phyloP scores from a whole-genome alignment of 2,113 vertebrate genomes.

The Erinaceus europaeus region DNA sequence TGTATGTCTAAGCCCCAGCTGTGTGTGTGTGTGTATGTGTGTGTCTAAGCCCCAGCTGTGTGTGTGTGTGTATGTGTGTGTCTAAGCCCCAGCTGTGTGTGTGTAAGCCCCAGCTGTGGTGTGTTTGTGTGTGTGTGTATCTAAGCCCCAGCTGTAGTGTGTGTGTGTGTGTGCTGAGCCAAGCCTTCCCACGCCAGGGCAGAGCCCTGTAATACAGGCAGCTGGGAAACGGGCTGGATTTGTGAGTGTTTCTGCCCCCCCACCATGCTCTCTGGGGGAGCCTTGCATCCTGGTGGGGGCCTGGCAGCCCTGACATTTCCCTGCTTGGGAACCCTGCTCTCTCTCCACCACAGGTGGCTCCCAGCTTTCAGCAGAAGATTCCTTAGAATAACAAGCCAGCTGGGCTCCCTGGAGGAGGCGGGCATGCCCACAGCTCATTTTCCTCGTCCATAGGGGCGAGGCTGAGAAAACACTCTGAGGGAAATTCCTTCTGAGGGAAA shows the following conservation, averaged over 20 bases:
- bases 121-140: no score
- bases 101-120: background rate
- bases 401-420: background rate
- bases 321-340: background rate
- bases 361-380: constrained; percentile 72
- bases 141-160: background rate
- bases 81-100: background rate
- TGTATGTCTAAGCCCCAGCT: background rate
- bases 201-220: accelerated
- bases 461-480: constrained; percentile 30
- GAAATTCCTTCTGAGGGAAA: constrained; percentile 26
- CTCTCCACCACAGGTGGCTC: constrained; percentile 29
- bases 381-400: constrained; percentile 66
- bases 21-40: no score
- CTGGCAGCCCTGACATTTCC: background rate
- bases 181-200: accelerated
- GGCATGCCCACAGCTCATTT: constrained; percentile 39
- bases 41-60: background rate
- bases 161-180: background rate
- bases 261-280: background rate
- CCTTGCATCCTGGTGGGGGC: background rate
- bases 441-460: background rate
- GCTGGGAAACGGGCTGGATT: background rate
- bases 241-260: background rate
- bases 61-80: no score